Evolutionary conservation across 1,140 invertebrate genomes (phyloP).

Genomic region (Musca domestica): DNA sequence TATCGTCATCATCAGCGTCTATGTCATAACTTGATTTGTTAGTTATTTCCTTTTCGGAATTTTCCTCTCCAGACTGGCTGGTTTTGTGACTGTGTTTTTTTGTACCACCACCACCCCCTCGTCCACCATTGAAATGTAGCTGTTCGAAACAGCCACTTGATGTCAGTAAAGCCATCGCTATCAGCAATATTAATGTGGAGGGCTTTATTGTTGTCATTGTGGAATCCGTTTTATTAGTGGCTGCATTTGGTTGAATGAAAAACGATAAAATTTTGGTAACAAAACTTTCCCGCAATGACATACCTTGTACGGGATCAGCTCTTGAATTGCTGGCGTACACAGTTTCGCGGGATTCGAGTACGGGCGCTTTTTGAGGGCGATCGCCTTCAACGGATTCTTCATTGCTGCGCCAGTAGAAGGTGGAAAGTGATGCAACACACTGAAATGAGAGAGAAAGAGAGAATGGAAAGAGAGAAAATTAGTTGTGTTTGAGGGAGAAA

Average conservation of each 20-base stretch:
- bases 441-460: constrained; percentile 38
- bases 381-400: constrained; percentile 72
- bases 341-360: constrained; percentile 63
- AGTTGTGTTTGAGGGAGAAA: no score
- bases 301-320: constrained; percentile 62
- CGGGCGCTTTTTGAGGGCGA: constrained; percentile 62
- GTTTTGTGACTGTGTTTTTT: no score
- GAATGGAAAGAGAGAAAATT: constrained; percentile 15
- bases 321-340: constrained; percentile 55
- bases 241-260: constrained; percentile 53
- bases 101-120: no score
- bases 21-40: background rate
- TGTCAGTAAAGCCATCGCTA: constrained; percentile 32
- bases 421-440: constrained; percentile 69
- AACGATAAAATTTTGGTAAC: constrained; percentile 54
- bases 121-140: background rate
- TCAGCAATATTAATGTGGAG: constrained; percentile 34
- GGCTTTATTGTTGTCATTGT: constrained; percentile 33
- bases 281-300: constrained; percentile 54
- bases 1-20: background rate
- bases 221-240: constrained; percentile 47
- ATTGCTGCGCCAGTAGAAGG: constrained; percentile 70
- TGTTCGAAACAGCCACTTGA: constrained; percentile 15
- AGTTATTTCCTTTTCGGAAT: background rate
- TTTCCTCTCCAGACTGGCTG: no score